Percentiles rank a stretch among this genome's conserved stretches.
Conservation (phyloP, 1,140 invertebrate species). For the Drosophila neocordata region DNA sequence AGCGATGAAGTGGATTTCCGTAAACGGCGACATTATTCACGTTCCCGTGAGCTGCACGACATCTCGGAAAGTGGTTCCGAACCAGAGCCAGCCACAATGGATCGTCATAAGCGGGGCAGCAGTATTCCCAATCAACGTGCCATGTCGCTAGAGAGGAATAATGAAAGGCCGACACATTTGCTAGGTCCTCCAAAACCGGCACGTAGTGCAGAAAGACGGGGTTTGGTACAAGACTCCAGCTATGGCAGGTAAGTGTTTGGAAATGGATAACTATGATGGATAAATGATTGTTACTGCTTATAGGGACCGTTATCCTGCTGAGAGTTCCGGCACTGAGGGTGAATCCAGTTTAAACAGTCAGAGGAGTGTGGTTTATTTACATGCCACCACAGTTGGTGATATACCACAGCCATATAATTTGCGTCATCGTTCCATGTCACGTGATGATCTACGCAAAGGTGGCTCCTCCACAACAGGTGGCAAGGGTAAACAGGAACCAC, state of each 20-base stretch:
- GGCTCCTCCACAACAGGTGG: slow-evolving; percentile 48
- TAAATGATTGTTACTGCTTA: background rate
- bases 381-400: slow-evolving; percentile 87
- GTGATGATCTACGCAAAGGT: slow-evolving; percentile 87
- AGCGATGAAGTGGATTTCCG: slow-evolving; percentile 78
- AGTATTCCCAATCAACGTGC: slow-evolving; percentile 46
- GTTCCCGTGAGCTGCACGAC: slow-evolving; percentile 76
- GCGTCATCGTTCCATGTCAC: slow-evolving; percentile 83
- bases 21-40: slow-evolving; percentile 75
- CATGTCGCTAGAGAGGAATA: slow-evolving; percentile 68
- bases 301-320: slow-evolving; percentile 83
- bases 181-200: slow-evolving; percentile 77
- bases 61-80: slow-evolving; percentile 82
- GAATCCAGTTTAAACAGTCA: slow-evolving; percentile 91
- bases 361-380: slow-evolving; percentile 90
- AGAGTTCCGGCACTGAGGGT: slow-evolving; percentile 89
- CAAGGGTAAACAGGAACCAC: slow-evolving; percentile 72
- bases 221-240: slow-evolving; percentile 36
- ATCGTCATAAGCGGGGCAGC: slow-evolving; percentile 61
- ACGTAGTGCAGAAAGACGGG: slow-evolving; percentile 69
- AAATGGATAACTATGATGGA: fast-evolving
- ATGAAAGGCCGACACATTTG: slow-evolving; percentile 56
- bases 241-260: slow-evolving; percentile 47
- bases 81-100: slow-evolving; percentile 63
- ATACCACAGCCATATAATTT: slow-evolving; percentile 82